Evolutionary conservation across 23 tunicate species (phyloP).

Genomic region (Phallusia fumigata): DNA sequence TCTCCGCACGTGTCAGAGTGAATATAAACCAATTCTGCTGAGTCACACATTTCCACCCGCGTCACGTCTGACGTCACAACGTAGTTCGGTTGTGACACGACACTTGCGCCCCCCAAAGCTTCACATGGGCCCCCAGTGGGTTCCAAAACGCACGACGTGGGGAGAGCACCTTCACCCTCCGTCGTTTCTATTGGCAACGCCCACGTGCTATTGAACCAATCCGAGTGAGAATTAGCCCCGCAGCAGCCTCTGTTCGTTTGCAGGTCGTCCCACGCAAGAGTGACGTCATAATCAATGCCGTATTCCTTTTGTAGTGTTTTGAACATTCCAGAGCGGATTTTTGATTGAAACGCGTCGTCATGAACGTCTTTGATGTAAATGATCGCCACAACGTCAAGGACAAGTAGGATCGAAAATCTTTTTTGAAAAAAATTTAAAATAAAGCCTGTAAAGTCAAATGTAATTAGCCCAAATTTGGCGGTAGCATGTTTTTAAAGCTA

Average conservation of each 20-base stretch:
- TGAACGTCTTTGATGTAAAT: background rate
- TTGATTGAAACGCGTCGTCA: background rate
- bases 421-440: too few relatives aligned
- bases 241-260: background rate
- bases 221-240: background rate
- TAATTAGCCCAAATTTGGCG: too few relatives aligned
- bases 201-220: conserved; percentile 2
- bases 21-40: too few relatives aligned
- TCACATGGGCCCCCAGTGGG: background rate
- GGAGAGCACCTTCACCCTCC: background rate
- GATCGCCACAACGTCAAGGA: background rate
- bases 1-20: too few relatives aligned
- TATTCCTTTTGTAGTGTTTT: background rate
- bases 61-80: too few relatives aligned
- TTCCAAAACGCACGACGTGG: background rate
- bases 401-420: background rate
- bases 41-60: too few relatives aligned
- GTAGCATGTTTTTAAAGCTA: too few relatives aligned
- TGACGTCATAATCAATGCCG: background rate
- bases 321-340: background rate
- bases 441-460: too few relatives aligned
- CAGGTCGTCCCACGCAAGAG: background rate
- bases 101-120: background rate
- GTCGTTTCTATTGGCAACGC: too few relatives aligned
- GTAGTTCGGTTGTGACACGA: background rate